A percentile compares a stretch with the other conserved stretches of the same genome.
Evolutionary conservation across 2,797 vertebrate genomes (phyloP).

Genomic region (Percopsis omiscomaycus): DNA sequence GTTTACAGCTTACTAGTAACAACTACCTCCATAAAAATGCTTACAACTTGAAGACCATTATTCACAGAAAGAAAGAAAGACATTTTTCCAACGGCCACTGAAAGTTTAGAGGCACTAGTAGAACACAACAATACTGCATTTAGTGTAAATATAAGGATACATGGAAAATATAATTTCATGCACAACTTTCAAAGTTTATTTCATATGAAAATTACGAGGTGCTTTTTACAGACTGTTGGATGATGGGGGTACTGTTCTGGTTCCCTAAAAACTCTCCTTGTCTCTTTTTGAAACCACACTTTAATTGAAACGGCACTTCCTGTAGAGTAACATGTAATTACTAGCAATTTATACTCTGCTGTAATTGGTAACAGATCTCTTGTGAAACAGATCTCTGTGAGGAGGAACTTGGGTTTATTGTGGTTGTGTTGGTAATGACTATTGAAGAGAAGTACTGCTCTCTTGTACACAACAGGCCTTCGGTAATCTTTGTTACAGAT

Average conservation of each 20-base stretch:
- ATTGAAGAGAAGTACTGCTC: slow-evolving; percentile 21
- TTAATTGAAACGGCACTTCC: slow-evolving; percentile 69
- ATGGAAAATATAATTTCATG: background rate
- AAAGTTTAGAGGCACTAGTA: slow-evolving; percentile 1
- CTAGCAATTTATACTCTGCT: slow-evolving; percentile 68
- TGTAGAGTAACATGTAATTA: slow-evolving; percentile 75
- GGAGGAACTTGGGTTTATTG: slow-evolving; percentile 55
- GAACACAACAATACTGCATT: background rate
- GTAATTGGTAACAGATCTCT: slow-evolving; percentile 77
- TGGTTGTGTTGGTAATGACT: slow-evolving; percentile 33
- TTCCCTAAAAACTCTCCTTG: no score
- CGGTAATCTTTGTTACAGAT: slow-evolving; percentile 4
- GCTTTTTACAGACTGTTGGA: slow-evolving; percentile 32
- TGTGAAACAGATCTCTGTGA: slow-evolving; percentile 63
- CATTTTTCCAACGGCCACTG: slow-evolving; percentile 15
- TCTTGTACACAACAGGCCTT: background rate
- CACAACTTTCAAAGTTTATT: slow-evolving; percentile 21
- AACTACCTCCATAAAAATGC: slow-evolving; percentile 19
- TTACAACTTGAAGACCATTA: slow-evolving; percentile 35
- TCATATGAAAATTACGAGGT: slow-evolving; percentile 48
- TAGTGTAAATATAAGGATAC: no score
- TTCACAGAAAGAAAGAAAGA: slow-evolving; percentile 42
- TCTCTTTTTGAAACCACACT: slow-evolving; percentile 56
- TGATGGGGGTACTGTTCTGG: slow-evolving; percentile 17
- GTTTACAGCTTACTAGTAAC: no score